These are phyloP conservation scores for Oreotrochilus melanogaster DNA, from an alignment of 2,113 vertebrate species.

Conservation along the genomic window DNA sequence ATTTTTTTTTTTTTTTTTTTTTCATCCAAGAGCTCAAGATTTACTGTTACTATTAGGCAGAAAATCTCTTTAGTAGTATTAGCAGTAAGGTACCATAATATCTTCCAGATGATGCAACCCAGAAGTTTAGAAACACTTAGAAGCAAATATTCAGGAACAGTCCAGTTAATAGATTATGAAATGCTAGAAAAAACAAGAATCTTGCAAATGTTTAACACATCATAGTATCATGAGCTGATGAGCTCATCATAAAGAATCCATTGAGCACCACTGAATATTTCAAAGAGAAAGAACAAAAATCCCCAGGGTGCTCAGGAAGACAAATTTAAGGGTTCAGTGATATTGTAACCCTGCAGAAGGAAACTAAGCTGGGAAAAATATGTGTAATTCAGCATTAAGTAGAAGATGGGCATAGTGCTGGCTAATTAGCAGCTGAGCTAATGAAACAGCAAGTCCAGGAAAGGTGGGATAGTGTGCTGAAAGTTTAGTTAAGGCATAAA, in stretches of 20 bases:
- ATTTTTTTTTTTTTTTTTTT: not conserved
- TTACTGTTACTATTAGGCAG: not conserved
- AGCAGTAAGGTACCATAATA: not conserved
- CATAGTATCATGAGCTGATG: not conserved
- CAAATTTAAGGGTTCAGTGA: not conserved
- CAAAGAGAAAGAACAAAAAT: not conserved
- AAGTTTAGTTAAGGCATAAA: slow-evolving; percentile 26
- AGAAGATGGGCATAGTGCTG: not conserved
- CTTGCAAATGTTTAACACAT: not conserved
- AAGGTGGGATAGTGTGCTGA: not conserved
- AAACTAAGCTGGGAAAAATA: not conserved
- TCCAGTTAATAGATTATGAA: not conserved
- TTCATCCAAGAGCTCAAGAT: not conserved
- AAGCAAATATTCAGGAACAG: not conserved
- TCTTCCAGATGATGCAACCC: not conserved
- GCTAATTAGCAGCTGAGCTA: not conserved
- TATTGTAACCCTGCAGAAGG: not conserved
- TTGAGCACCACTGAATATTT: not conserved
- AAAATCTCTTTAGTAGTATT: not conserved
- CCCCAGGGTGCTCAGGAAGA: not conserved
- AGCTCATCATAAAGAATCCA: not conserved
- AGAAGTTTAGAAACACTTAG: not conserved
- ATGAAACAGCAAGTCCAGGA: not conserved
- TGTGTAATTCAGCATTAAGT: not conserved
- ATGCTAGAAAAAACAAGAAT: not conserved